Evolutionary conservation across 2,888 invertebrate species (phyloP), one percentile per base, ranked within the genome.

Genomic region (Plusia festucae): DNA sequence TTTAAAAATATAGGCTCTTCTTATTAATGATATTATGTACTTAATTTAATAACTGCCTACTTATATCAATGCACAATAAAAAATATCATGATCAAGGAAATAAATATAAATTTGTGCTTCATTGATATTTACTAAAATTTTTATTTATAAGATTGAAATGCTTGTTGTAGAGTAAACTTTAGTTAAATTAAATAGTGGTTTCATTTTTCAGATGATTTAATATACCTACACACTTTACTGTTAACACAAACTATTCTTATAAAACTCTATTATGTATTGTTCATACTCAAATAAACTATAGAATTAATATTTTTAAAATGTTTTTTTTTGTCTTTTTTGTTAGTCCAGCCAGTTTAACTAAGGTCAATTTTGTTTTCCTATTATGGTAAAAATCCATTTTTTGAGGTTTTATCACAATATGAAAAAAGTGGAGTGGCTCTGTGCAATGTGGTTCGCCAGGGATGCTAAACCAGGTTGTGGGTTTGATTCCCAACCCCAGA

Each of bases 101-200:
- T 76, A 73, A 73, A 2, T 60, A 46, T 55, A 59, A 66, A 72
- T 64, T 60, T 55, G 58, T 64, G 24, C 32, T 22, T 51, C 44
- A 60, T 62, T 57, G 58, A 69, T 64, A 52, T 61, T 73, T 71
- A 71, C 57, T 55, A 66, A 78, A 80, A 65, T 80, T 74, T 65
- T 78, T 73, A 71, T 76, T 79, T 70, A 57, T 81, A 85, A 82
- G 78, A 70, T 72, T 68, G 78, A 82, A 85, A 83, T 82, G 81
- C 71, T 79, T 80, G 72, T 76, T 60, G 46, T 49, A 22, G 69
- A 70, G 58, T 81, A 79, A 75, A 79, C 5, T 53, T 49, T 20
- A 65, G 59, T 68, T 57, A 49, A 68, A 67, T 15, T 54, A 51
- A 32, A 15, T 18, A 44, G 0, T 60, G 22, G 55, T 78, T 78